Conservation (phyloP, 2,888 invertebrate genomes). For the Tetrapedia diversipes region DNA sequence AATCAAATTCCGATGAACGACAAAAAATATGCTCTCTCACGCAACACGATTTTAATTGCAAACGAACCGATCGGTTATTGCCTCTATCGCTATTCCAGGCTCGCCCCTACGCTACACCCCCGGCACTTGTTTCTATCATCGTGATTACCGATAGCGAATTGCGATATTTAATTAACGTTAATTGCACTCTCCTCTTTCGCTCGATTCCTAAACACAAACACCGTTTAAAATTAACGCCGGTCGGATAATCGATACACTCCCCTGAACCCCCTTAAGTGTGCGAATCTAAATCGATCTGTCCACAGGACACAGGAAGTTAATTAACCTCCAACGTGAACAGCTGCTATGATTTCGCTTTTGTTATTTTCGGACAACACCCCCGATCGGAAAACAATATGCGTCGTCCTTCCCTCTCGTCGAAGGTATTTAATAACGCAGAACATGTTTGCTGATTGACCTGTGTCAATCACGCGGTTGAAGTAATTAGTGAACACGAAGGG, state of each 20-base stretch:
- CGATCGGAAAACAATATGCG: constrained; percentile 11
- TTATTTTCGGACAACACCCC: constrained; percentile 3
- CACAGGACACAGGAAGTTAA: constrained; percentile 37
- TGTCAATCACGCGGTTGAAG: too few species aligned
- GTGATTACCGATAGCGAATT: neutral
- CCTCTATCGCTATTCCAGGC: neutral
- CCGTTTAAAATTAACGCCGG: constrained; percentile 14
- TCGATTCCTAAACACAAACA: neutral
- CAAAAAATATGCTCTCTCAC: too few species aligned
- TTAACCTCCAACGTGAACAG: constrained; percentile 31
- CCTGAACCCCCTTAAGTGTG: neutral
- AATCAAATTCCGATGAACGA: too few species aligned
- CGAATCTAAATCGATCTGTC: constrained; percentile 14
- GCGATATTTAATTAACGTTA: constrained; percentile 19
- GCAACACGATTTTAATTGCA: too few species aligned
- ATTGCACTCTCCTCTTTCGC: constrained; percentile 2
- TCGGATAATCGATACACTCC: neutral
- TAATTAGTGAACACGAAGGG: too few species aligned
- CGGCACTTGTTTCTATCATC: neutral
- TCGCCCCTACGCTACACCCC: neutral
- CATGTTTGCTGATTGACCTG: too few species aligned
- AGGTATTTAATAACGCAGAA: too few species aligned
- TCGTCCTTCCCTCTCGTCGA: neutral
- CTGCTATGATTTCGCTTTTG: constrained; percentile 16
- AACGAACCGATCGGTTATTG: neutral